Percentiles rank a stretch among this genome's conserved stretches.
Conservation (phyloP, 2,797 vertebrate genomes). For the Acridotheres tristis region DNA sequence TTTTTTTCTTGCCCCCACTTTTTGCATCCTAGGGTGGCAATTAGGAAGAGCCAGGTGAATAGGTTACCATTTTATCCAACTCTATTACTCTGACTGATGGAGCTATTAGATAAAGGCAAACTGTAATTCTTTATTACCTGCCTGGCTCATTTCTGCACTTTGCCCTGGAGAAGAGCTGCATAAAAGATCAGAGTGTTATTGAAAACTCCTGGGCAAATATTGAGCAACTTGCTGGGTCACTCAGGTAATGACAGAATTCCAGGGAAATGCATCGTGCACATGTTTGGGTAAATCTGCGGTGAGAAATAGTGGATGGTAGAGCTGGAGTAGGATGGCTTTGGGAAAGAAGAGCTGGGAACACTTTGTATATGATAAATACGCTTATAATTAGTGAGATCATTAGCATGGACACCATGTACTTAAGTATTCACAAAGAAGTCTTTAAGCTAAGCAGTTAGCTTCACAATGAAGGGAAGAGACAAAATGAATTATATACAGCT, state of each 20-base stretch:
- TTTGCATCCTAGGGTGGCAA: constrained; percentile 69
- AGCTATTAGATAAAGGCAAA: constrained; percentile 78
- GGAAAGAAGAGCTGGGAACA: constrained; percentile 54
- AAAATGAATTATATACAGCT: constrained; percentile 80
- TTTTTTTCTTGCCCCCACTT: constrained; percentile 47
- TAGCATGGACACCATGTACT: constrained; percentile 74
- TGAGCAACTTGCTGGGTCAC: constrained; percentile 70
- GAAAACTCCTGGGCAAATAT: constrained; percentile 81
- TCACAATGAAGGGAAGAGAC: constrained; percentile 66
- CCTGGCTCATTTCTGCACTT: constrained; percentile 72
- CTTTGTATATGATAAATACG: constrained; percentile 75
- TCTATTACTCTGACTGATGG: constrained; percentile 77
- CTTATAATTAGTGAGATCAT: constrained; percentile 82
- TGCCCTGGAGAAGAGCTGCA: constrained; percentile 73
- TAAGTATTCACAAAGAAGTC: constrained; percentile 78
- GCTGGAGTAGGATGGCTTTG: constrained; percentile 61
- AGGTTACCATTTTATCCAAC: constrained; percentile 74
- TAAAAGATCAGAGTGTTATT: constrained; percentile 78
- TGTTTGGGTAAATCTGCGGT: constrained; percentile 5
- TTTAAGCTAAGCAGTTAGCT: constrained; percentile 78
- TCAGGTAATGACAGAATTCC: constrained; percentile 36
- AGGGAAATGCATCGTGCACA: neutral
- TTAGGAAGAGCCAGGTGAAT: constrained; percentile 68
- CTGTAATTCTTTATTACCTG: constrained; percentile 78
- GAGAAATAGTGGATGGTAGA: constrained; percentile 58